Conservation (phyloP, 2,797 vertebrate species). For the Trachurus trachurus region DNA sequence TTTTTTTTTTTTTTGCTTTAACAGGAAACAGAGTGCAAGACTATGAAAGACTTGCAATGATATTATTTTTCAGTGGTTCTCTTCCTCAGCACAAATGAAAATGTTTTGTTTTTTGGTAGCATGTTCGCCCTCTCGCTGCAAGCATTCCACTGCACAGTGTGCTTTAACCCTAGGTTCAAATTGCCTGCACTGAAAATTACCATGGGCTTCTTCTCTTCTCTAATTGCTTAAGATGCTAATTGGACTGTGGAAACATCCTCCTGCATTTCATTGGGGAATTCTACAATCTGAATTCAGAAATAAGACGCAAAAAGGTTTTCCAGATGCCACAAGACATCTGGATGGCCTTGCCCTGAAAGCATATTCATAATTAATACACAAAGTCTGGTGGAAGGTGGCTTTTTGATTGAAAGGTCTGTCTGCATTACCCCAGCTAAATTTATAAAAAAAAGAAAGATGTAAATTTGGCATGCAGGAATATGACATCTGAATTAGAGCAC, state of each 20-base stretch:
- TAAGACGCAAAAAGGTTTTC: constrained; percentile 83
- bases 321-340: constrained; percentile 86
- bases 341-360: constrained; percentile 87
- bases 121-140: constrained; percentile 37
- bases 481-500: constrained; percentile 85
- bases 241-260: constrained; percentile 81
- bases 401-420: constrained; percentile 82
- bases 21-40: constrained; percentile 27
- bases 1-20: constrained; percentile 15
- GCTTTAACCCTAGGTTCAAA: constrained; percentile 70
- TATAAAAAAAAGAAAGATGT: constrained; percentile 72
- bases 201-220: constrained; percentile 71
- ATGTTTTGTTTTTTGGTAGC: constrained; percentile 33
- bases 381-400: constrained; percentile 82
- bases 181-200: constrained; percentile 69
- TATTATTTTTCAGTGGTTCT: constrained; percentile 31
- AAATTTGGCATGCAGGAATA: constrained; percentile 81
- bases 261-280: constrained; percentile 81
- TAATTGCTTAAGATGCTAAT: constrained; percentile 87
- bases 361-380: constrained; percentile 89
- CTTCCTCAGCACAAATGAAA: constrained; percentile 35
- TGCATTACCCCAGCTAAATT: constrained; percentile 81
- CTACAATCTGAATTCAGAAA: constrained; percentile 81
- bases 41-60: constrained; percentile 30
- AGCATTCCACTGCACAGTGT: constrained; percentile 44